These are phyloP conservation scores for Cynodonichthys magdalenae DNA, from an alignment of 2,797 vertebrate genomes.

Conservation along the genomic window DNA sequence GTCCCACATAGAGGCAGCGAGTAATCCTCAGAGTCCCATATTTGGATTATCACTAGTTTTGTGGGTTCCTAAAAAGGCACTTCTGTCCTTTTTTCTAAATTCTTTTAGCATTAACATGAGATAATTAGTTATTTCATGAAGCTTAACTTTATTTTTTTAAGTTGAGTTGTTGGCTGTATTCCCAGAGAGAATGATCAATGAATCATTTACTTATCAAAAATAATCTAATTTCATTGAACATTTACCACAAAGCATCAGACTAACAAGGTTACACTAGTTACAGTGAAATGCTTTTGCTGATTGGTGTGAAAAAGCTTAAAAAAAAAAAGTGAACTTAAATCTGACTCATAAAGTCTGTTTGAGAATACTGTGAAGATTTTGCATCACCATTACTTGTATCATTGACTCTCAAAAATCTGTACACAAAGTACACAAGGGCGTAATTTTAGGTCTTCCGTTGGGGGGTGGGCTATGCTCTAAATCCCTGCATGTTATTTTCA, in stretches of 20 bases:
- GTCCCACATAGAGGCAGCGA: not conserved
- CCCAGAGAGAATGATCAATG: not conserved
- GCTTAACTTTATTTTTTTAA: not conserved
- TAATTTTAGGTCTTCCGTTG: too few species aligned
- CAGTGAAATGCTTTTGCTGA: not conserved
- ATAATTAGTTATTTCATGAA: not conserved
- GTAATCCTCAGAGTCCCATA: not conserved
- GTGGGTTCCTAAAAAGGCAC: not conserved
- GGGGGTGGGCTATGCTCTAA: too few species aligned
- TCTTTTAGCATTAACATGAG: not conserved
- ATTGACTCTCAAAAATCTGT: too few species aligned
- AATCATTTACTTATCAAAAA: too few species aligned
- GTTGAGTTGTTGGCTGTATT: not conserved
- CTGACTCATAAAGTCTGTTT: too few species aligned
- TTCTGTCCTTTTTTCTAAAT: not conserved
- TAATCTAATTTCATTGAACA: too few species aligned
- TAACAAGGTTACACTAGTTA: too few species aligned
- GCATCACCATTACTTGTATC: too few species aligned
- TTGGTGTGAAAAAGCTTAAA: conserved; percentile 19
- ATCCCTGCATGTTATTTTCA: too few species aligned
- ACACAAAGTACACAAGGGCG: too few species aligned
- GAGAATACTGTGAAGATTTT: too few species aligned
- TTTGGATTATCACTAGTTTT: not conserved
- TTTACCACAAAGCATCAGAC: too few species aligned
- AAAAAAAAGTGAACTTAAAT: conserved; percentile 9